phyloP scores from a whole-genome alignment of 2,113 vertebrate species.

The Pithys albifrons region DNA sequence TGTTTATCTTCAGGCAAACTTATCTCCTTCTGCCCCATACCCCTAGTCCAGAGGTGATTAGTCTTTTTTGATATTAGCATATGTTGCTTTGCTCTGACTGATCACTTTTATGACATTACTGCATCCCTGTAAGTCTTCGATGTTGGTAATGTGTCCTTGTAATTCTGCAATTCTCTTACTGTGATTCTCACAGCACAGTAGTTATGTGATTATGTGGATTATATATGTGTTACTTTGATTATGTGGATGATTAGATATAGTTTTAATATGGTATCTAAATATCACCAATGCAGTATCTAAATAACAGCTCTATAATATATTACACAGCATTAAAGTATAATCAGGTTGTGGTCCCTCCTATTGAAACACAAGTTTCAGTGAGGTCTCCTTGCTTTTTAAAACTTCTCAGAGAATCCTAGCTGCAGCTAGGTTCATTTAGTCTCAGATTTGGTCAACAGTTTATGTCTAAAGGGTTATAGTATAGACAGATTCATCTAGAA shows the following conservation, averaged over 20 bases:
- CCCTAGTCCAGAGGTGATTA: background rate
- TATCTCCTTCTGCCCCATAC: background rate
- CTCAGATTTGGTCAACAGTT: background rate
- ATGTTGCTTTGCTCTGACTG: background rate
- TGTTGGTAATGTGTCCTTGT: background rate
- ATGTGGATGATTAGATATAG: background rate
- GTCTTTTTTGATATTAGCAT: background rate
- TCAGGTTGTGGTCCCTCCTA: background rate
- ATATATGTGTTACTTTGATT: background rate
- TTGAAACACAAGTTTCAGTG: background rate
- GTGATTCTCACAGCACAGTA: background rate
- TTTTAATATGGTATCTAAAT: background rate
- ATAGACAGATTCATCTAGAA: background rate
- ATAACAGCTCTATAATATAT: background rate
- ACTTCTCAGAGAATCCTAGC: background rate
- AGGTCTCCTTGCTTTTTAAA: background rate
- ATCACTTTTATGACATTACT: background rate
- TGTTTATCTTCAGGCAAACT: background rate
- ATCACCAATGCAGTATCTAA: background rate
- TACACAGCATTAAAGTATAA: background rate
- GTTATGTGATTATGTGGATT: too few relatives aligned
- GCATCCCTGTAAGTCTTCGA: too few relatives aligned
- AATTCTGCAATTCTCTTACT: background rate
- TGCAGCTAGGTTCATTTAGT: background rate
- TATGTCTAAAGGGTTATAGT: background rate